phyloP scores from a whole-genome alignment of 2,113 vertebrate genomes.

The Vicugna pacos region DNA sequence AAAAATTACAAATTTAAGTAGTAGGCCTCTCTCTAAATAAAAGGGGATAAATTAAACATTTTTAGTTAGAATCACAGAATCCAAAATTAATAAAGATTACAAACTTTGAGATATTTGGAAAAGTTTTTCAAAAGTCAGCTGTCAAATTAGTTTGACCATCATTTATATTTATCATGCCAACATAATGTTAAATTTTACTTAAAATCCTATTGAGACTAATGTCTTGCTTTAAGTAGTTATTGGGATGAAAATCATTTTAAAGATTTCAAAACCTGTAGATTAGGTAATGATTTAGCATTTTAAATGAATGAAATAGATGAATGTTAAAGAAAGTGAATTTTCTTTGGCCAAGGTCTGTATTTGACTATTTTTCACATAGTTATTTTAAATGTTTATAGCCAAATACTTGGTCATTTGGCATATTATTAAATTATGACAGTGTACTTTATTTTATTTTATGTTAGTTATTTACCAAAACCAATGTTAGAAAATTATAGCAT shows the following conservation, averaged over 20 bases:
- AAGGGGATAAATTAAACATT: background rate
- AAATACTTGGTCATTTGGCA: background rate
- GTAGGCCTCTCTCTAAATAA: background rate
- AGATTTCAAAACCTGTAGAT: slow-evolving; percentile 9
- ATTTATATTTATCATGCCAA: slow-evolving; percentile 52
- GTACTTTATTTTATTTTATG: slow-evolving; percentile 30
- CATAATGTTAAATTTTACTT: slow-evolving; percentile 53
- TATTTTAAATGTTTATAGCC: slow-evolving; percentile 36
- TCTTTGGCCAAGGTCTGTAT: background rate
- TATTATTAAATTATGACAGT: slow-evolving; percentile 40
- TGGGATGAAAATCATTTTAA: slow-evolving; percentile 47
- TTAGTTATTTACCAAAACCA: slow-evolving; percentile 31
- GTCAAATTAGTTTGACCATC: background rate
- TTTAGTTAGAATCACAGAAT: slow-evolving; percentile 1
- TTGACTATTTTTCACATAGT: slow-evolving; percentile 44
- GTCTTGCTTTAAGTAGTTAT: slow-evolving; percentile 29
- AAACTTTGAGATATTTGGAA: slow-evolving; percentile 23
- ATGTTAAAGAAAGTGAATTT: slow-evolving; percentile 52
- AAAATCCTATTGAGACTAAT: background rate
- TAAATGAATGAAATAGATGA: slow-evolving; percentile 43
- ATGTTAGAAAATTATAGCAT: slow-evolving; percentile 24
- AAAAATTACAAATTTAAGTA: slow-evolving; percentile 44
- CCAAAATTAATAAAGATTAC: background rate
- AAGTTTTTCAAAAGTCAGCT: slow-evolving; percentile 41
- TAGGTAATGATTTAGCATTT: slow-evolving; percentile 11